Base-by-base conservation (phyloP, 2,888 invertebrate genomes). In the Brachypalpus laphriformis region DNA sequence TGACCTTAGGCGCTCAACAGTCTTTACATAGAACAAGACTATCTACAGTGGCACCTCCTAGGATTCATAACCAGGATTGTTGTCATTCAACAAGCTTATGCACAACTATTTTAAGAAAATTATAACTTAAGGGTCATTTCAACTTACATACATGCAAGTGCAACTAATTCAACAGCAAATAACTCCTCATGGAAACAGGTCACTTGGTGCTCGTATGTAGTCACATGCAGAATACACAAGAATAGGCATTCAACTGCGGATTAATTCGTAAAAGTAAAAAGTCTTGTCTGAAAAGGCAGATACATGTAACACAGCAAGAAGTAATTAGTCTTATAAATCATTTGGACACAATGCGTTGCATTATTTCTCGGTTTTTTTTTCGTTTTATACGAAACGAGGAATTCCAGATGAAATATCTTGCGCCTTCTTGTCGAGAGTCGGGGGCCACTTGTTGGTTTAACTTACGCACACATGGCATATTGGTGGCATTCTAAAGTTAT, bases 291-390 rank as follows among this genome's bases (percentile, higher is more conserved):
- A 18, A 34, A 25, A 57, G 65, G 56, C 45, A 56, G 31, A 65
- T 45, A 63, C 49, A 63, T 28, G 37, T 37, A 57, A 11, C 56
- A 66, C 47, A 51, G 51, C 40, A 66, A 70, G 37, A 42, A 59
- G 76, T 68, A 76, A 76, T 76, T 76, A 76, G 68, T 49, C 49
- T 31, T 68, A 76, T 76, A 76, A 76, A 76, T 76, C 76, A 66
- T 68, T 59, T 14, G 47, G 28, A 37, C 56, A 75, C 65, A 75
- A 75, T 57, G 66, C 40, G 66, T 66, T 28, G 49, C 57, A 76
- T 68, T 57, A 57, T 76, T 37, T 76, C 25, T 76, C 28, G 20
- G n/a, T n/a, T n/a, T n/a, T n/a, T n/a, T 59, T 56, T 51, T 31
- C 28, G 18, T 40, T 68, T 56, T 9, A 42, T 14, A 56, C 54